Percentiles rank a stretch among this genome's conserved stretches.
These are phyloP conservation scores for Bombus huntii DNA, from an alignment of 1,140 invertebrate genomes.

Conservation along the genomic window DNA sequence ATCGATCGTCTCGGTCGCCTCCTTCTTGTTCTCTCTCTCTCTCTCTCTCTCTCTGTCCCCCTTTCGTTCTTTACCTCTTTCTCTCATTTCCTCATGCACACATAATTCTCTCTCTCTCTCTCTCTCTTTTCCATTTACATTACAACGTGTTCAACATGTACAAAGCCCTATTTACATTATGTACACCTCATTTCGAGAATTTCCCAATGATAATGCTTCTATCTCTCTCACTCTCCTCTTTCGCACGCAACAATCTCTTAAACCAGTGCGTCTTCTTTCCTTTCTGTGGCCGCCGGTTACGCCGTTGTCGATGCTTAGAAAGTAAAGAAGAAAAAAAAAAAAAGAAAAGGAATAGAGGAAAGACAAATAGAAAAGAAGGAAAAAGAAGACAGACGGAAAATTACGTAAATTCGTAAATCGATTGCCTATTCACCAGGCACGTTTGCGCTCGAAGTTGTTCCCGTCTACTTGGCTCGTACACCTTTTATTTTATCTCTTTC, in stretches of 20 bases:
- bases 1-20: slow-evolving; percentile 68
- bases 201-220: slow-evolving; percentile 40
- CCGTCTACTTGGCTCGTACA: slow-evolving; percentile 36
- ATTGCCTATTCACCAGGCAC: slow-evolving; percentile 31
- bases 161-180: slow-evolving; percentile 83
- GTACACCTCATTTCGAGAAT: slow-evolving; percentile 70
- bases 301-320: slow-evolving; percentile 27
- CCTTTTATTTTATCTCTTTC: neutral
- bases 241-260: slow-evolving; percentile 29
- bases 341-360: neutral
- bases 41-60: neutral
- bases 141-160: slow-evolving; percentile 82
- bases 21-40: slow-evolving; percentile 33
- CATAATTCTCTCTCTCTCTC: slow-evolving; percentile 9
- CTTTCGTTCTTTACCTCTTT: neutral
- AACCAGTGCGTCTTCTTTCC: slow-evolving; percentile 15
- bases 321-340: neutral
- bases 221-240: neutral
- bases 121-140: slow-evolving; percentile 75
- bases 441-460: slow-evolving; percentile 1
- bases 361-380: neutral
- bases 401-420: slow-evolving; percentile 27
- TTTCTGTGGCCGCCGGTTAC: slow-evolving; percentile 29
- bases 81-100: slow-evolving; percentile 7
- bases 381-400: slow-evolving; percentile 5